Percentiles rank a stretch among this genome's conserved stretches.
Evolutionary conservation across 2,888 invertebrate species (phyloP).

Genomic region (Anodontia alba): DNA sequence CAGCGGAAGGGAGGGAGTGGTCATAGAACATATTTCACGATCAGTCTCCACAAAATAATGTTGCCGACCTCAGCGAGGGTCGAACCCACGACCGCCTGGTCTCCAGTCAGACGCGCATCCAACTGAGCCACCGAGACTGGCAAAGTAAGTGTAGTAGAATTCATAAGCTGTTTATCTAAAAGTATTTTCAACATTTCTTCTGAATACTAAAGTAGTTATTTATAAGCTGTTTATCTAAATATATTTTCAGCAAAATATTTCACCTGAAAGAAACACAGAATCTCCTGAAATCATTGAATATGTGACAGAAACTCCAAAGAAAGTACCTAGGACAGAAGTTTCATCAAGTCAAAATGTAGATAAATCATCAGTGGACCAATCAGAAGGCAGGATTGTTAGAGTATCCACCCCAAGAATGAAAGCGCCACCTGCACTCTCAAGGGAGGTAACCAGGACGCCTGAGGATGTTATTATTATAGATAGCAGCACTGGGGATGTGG

Average conservation of each 20-base stretch:
- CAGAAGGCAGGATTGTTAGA: neutral
- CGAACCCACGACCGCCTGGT: too few species aligned
- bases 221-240: too few species aligned
- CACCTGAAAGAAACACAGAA: neutral
- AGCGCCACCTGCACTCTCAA: neutral
- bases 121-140: too few species aligned
- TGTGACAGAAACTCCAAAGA: constrained; percentile 22
- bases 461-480: constrained; percentile 32
- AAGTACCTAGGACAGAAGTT: neutral
- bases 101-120: too few species aligned
- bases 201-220: too few species aligned
- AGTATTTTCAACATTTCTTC: too few species aligned
- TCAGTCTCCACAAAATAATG: too few species aligned
- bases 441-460: constrained; percentile 1
- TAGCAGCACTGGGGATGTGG: neutral
- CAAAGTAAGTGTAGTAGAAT: too few species aligned
- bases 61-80: too few species aligned
- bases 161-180: too few species aligned
- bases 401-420: neutral
- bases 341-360: neutral
- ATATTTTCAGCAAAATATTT: neutral
- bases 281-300: constrained; percentile 12
- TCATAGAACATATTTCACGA: too few species aligned
- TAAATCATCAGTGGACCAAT: neutral
- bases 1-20: too few species aligned